Conservation (phyloP, 2,797 vertebrate genomes). For the Pelodytes ibericus region DNA sequence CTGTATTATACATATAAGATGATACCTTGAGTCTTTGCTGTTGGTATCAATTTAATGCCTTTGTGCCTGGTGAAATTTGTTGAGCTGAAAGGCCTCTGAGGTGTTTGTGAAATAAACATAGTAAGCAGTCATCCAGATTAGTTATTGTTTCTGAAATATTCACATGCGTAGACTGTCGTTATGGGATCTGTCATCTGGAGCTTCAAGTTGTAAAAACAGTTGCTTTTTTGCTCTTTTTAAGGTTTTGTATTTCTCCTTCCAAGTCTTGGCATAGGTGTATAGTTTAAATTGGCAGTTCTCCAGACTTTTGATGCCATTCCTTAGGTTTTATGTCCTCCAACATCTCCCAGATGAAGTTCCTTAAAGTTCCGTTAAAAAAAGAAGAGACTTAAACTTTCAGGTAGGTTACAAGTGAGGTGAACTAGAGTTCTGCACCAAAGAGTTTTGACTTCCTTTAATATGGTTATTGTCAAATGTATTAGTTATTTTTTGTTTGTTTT, state of each 20-base stretch:
- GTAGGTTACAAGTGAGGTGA: too few species aligned
- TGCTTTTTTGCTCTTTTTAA: not conserved
- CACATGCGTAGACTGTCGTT: not conserved
- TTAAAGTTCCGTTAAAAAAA: not conserved
- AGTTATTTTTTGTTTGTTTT: too few species aligned
- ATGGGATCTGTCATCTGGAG: not conserved
- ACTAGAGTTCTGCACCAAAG: too few species aligned
- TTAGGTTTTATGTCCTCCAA: not conserved
- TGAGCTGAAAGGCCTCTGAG: not conserved
- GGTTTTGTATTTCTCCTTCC: not conserved
- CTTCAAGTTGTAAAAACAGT: not conserved
- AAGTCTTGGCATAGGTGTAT: not conserved
- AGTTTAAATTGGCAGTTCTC: not conserved
- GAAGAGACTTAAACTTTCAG: too few species aligned
- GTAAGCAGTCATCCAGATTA: not conserved
- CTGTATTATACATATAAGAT: not conserved
- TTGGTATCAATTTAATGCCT: not conserved
- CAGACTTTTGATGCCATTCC: not conserved
- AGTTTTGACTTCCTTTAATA: too few species aligned
- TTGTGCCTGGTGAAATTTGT: not conserved
- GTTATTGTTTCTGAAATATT: not conserved
- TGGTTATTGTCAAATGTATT: too few species aligned
- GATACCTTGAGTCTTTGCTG: not conserved
- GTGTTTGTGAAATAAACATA: not conserved
- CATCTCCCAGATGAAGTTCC: not conserved